Evolutionary conservation across 2,888 invertebrate species (phyloP).

Genomic region (Drosophila cognata): DNA sequence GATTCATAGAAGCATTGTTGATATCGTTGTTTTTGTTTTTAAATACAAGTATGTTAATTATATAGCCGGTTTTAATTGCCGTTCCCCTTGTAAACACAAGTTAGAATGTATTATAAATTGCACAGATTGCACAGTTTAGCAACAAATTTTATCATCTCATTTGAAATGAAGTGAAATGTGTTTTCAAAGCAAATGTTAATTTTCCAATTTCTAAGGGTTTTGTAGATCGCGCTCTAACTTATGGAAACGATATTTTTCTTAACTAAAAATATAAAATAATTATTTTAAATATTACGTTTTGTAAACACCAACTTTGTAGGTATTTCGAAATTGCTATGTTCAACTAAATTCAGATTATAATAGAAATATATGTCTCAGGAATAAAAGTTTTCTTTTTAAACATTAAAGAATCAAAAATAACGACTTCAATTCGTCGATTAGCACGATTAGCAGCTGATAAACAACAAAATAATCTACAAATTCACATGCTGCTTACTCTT

Average conservation of each 20-base stretch:
- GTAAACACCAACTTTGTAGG: background rate
- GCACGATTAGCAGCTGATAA: background rate
- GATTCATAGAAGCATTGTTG: background rate
- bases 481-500: no score
- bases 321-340: background rate
- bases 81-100: background rate
- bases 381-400: background rate
- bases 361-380: background rate
- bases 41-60: background rate
- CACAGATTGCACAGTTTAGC: background rate
- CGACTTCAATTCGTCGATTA: background rate
- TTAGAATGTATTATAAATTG: background rate
- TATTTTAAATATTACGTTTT: background rate
- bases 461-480: constrained; percentile 6
- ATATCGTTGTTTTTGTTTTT: constrained; percentile 1
- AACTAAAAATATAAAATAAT: background rate
- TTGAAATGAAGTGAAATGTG: background rate
- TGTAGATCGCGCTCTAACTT: background rate
- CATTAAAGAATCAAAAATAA: background rate
- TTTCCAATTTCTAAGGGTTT: background rate
- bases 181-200: background rate
- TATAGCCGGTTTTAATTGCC: background rate
- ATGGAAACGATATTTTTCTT: background rate
- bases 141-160: background rate
- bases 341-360: background rate